Percentiles rank a stretch among this genome's conserved stretches.
These are phyloP conservation scores for Ceryle rudis DNA, from an alignment of 2,797 vertebrate genomes.

Conservation along the genomic window DNA sequence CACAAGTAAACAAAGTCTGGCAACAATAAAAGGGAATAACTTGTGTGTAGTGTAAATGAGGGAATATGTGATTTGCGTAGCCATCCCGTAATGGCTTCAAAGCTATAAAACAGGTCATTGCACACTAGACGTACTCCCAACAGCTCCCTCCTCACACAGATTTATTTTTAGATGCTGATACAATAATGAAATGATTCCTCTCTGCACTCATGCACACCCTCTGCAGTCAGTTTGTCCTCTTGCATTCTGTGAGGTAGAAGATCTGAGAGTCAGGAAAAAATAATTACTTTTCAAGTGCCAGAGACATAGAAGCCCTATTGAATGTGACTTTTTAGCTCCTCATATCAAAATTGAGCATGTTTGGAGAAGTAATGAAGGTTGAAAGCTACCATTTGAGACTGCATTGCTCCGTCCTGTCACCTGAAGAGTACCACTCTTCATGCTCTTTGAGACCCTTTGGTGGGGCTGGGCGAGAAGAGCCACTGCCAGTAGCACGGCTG, in stretches of 20 bases:
- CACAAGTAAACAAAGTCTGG: constrained; percentile 15
- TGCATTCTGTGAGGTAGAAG: background rate
- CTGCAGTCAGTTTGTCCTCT: background rate
- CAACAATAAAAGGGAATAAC: constrained; percentile 39
- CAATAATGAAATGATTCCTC: background rate
- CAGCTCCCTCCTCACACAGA: background rate
- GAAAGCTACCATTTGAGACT: background rate
- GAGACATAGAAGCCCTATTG: background rate
- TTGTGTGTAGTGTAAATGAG: constrained; percentile 63
- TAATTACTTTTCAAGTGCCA: background rate
- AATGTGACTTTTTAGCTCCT: background rate
- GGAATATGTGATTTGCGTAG: constrained; percentile 24
- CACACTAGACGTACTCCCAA: constrained; percentile 21
- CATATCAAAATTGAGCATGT: background rate
- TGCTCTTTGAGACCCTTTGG: background rate
- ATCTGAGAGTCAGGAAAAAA: background rate
- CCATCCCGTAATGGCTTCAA: constrained; percentile 45
- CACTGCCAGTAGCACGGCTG: background rate
- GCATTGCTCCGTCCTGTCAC: background rate
- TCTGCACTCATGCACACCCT: background rate
- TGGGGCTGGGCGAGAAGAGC: background rate
- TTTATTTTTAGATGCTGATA: constrained; percentile 51
- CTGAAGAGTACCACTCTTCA: background rate
- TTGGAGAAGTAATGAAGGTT: background rate
- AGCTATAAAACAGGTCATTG: constrained; percentile 59